phyloP scores from a whole-genome alignment of 2,888 invertebrate genomes.

The Drosophila meridiana region DNA sequence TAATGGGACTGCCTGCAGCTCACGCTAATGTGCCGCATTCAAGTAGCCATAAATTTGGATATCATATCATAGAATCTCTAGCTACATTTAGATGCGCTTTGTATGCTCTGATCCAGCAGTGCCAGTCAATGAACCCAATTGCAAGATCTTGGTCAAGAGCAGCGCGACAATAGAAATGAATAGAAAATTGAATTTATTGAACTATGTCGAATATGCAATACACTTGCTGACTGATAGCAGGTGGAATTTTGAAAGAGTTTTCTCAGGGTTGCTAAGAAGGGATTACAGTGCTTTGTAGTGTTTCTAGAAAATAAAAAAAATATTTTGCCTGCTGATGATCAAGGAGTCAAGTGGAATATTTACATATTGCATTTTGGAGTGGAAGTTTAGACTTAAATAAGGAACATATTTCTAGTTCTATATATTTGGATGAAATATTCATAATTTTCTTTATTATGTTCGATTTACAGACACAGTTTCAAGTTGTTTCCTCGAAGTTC shows the following conservation, averaged over 20 bases:
- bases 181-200: background rate
- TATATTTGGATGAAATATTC: too few species aligned
- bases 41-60: slow-evolving; percentile 65
- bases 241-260: background rate
- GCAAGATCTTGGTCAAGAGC: slow-evolving; percentile 39
- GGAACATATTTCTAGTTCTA: too few species aligned
- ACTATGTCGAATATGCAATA: background rate
- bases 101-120: background rate
- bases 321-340: too few species aligned
- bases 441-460: too few species aligned
- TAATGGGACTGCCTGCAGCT: slow-evolving; percentile 36
- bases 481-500: too few species aligned
- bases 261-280: too few species aligned
- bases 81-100: slow-evolving; percentile 38
- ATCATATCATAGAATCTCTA: slow-evolving; percentile 50
- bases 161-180: slow-evolving; percentile 1
- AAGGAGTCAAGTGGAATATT: too few species aligned
- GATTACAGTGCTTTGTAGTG: too few species aligned
- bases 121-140: slow-evolving; percentile 45
- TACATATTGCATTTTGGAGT: too few species aligned
- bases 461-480: too few species aligned
- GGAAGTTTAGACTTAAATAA: too few species aligned
- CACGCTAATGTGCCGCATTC: slow-evolving; percentile 49
- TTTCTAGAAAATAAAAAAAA: too few species aligned
- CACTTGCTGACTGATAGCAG: background rate